These are phyloP conservation scores for Myotis yumanensis DNA, from an alignment of 2,113 vertebrate species.

Conservation along the genomic window DNA sequence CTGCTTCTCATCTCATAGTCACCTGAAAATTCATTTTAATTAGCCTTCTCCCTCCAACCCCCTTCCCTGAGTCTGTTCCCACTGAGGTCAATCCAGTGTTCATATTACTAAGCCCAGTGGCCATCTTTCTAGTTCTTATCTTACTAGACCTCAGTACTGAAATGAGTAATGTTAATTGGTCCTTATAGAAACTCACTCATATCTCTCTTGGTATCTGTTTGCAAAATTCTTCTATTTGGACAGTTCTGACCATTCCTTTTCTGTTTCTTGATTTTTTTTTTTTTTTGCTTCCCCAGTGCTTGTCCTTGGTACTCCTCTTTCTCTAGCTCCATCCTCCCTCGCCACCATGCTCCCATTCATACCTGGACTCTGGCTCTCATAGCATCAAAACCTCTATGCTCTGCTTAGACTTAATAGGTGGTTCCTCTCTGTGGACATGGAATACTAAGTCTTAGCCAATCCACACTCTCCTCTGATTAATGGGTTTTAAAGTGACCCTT, in stretches of 20 bases:
- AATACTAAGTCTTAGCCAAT: background rate
- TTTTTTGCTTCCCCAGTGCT: background rate
- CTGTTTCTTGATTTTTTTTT: background rate
- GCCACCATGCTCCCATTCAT: too few relatives aligned
- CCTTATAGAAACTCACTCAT: background rate
- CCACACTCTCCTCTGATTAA: background rate
- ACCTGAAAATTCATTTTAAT: background rate
- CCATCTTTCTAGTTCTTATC: background rate
- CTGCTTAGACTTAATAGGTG: background rate
- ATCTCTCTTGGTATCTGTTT: background rate
- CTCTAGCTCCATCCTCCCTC: background rate
- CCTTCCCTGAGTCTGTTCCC: background rate
- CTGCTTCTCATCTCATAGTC: background rate
- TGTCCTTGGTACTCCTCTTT: background rate
- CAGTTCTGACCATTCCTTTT: background rate
- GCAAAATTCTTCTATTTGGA: background rate
- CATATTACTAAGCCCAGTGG: background rate
- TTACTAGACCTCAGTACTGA: background rate
- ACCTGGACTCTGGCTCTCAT: background rate
- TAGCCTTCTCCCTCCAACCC: background rate
- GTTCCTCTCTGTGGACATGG: background rate
- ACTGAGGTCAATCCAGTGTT: background rate
- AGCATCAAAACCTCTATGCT: background rate
- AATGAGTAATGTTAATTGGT: background rate
- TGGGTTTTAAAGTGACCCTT: background rate